These are phyloP conservation scores for Passer domesticus DNA, from an alignment of 2,113 vertebrate species.

Conservation along the genomic window DNA sequence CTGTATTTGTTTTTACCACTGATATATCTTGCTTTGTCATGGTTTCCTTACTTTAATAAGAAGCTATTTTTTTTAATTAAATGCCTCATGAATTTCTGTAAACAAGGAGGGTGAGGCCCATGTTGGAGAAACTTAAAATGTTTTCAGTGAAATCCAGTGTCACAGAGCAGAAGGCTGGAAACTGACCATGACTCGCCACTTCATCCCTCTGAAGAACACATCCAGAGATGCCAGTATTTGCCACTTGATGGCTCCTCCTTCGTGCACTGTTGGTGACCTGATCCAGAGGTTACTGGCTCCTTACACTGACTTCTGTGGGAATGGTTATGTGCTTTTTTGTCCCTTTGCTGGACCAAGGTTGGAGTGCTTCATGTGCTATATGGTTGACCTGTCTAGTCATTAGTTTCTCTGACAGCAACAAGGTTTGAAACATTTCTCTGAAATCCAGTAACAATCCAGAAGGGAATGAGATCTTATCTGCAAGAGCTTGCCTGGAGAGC, in stretches of 20 bases:
- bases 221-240: background rate
- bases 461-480: background rate
- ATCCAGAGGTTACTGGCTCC: background rate
- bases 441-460: background rate
- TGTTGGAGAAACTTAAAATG: background rate
- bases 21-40: background rate
- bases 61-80: background rate
- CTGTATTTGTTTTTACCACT: background rate
- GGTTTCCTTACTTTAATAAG: background rate
- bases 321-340: background rate
- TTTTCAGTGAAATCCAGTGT: background rate
- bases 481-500: background rate
- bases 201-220: background rate
- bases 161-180: background rate
- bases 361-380: accelerated
- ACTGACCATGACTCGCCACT: background rate
- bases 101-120: background rate
- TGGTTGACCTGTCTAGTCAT: background rate
- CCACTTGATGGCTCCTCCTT: background rate
- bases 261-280: background rate
- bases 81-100: background rate
- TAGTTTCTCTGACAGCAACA: background rate
- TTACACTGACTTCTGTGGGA: background rate
- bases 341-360: background rate
- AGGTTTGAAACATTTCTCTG: background rate